Evolutionary conservation across 2,888 invertebrate genomes (phyloP).

Genomic region (Andrena chrysosceles): DNA sequence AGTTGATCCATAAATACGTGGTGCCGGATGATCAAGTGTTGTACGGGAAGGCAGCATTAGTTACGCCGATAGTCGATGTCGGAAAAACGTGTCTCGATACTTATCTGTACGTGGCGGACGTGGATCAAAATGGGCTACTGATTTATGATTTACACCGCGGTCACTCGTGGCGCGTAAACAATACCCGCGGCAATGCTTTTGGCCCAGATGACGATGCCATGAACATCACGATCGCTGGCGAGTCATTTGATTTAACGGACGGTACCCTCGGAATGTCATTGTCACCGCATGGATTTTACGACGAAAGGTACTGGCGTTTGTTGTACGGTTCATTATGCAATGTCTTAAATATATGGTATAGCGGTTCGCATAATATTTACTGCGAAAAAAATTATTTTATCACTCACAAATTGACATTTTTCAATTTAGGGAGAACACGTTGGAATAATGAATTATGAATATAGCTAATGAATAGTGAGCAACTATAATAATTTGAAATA

Average conservation of each 20-base stretch:
- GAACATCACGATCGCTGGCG: constrained; percentile 81
- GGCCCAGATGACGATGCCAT: constrained; percentile 81
- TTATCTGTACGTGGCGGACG: constrained; percentile 82
- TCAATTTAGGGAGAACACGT: no score
- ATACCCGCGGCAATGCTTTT: constrained; percentile 82
- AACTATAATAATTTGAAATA: background rate
- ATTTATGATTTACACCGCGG: constrained; percentile 78
- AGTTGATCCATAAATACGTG: constrained; percentile 79
- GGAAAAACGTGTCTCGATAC: constrained; percentile 80
- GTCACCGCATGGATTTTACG: constrained; percentile 80
- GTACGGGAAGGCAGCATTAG: constrained; percentile 77
- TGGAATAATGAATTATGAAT: background rate
- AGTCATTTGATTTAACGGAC: constrained; percentile 80
- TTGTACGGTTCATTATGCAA: background rate
- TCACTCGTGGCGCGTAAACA: constrained; percentile 82
- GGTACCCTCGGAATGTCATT: constrained; percentile 83
- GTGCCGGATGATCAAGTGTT: constrained; percentile 79
- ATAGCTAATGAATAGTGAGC: background rate
- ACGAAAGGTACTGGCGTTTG: constrained; percentile 57
- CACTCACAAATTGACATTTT: background rate
- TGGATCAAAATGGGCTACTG: constrained; percentile 80
- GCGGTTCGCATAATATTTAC: background rate
- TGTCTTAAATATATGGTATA: background rate
- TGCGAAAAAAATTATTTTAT: background rate
- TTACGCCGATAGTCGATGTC: constrained; percentile 82